Evolutionary conservation across 1,140 invertebrate species (phyloP).

Genomic region (Drosophila lowei): DNA sequence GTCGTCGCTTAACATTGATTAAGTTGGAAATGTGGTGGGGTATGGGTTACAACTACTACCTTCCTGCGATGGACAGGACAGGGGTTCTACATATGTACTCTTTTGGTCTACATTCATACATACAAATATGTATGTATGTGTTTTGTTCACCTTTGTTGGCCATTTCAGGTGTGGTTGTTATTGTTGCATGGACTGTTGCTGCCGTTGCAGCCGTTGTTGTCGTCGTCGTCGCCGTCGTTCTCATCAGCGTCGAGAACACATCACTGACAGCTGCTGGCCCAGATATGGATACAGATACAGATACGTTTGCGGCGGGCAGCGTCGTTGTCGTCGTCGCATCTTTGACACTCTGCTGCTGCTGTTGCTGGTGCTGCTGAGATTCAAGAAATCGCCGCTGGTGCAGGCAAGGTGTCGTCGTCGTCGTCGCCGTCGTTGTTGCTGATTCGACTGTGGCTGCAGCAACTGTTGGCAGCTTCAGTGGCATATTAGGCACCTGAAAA

Average conservation of each 20-base stretch:
- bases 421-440: conserved; percentile 3
- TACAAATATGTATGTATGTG: conserved; percentile 8
- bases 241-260: conserved; percentile 55
- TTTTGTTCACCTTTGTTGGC: conserved; percentile 68
- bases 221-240: conserved; percentile 47
- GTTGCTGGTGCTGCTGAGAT: conserved; percentile 62
- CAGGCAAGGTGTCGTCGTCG: conserved; percentile 54
- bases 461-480: conserved; percentile 52
- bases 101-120: conserved; percentile 1
- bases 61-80: too few relatives aligned
- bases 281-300: conserved; percentile 37
- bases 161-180: conserved; percentile 48
- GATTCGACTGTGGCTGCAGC: conserved; percentile 6
- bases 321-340: conserved; percentile 12
- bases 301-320: conserved; percentile 19
- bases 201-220: conserved; percentile 23
- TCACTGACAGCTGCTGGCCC: conserved; percentile 44
- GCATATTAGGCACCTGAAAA: conserved; percentile 82
- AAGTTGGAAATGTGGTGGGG: too few relatives aligned
- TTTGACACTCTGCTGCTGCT: conserved; percentile 44
- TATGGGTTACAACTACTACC: too few relatives aligned
- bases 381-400: conserved; percentile 73
- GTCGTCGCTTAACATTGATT: too few relatives aligned
- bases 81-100: not conserved
- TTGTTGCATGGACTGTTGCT: conserved; percentile 21